phyloP scores from a whole-genome alignment of 2,113 vertebrate genomes.

The Colistium nudipinnis region DNA sequence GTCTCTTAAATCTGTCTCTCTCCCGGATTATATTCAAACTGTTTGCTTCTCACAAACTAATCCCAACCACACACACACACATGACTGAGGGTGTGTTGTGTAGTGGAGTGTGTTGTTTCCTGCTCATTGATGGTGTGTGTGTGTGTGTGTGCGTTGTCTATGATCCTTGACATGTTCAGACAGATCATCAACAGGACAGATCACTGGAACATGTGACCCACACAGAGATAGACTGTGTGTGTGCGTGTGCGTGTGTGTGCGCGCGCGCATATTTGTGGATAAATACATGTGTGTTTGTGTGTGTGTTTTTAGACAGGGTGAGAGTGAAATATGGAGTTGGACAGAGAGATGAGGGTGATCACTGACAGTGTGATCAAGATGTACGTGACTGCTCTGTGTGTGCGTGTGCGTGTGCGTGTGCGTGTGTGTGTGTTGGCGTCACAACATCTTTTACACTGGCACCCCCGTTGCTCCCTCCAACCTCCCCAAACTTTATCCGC shows the following conservation, averaged over 20 bases:
- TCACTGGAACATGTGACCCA: too few species aligned
- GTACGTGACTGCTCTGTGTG: constrained; percentile 83
- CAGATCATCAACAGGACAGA: constrained; percentile 44
- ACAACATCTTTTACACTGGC: constrained; percentile 49
- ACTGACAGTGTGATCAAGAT: constrained; percentile 90
- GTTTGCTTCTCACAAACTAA: constrained; percentile 1
- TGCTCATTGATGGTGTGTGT: constrained; percentile 37
- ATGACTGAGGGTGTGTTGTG: neutral
- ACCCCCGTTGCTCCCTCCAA: constrained; percentile 13
- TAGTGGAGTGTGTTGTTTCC: constrained; percentile 2
- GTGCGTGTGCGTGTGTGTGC: constrained; percentile 19
- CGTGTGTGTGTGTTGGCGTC: constrained; percentile 52
- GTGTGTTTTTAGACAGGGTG: constrained; percentile 53
- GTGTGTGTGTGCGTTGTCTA: constrained; percentile 44
- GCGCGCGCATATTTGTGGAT: constrained; percentile 29
- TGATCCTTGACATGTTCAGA: constrained; percentile 26
- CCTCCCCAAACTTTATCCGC: constrained; percentile 39
- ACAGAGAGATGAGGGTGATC: constrained; percentile 71
- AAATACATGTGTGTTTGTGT: constrained; percentile 29
- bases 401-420: constrained; percentile 55
- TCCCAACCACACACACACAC: neutral
- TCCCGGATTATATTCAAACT: neutral
- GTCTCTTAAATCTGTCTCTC: neutral
- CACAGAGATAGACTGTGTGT: neutral
- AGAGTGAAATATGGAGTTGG: constrained; percentile 73